phyloP scores from a whole-genome alignment of 2,888 invertebrate genomes.

The Minunthozetes semirufus region DNA sequence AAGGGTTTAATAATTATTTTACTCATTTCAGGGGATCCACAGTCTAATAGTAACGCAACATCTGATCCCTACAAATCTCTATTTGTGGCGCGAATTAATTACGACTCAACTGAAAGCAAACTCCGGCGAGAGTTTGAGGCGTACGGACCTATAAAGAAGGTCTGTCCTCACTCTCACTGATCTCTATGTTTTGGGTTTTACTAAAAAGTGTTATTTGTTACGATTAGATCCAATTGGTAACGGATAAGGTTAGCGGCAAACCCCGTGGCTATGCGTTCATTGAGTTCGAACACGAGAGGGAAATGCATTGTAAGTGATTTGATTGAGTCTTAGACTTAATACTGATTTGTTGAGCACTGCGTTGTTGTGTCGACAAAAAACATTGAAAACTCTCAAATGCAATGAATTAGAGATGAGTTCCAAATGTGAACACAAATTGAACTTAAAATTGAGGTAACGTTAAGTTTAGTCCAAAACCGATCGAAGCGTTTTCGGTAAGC shows the following conservation, averaged over 20 bases:
- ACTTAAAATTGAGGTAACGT: too few relatives aligned
- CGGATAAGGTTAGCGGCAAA: slow-evolving; percentile 77
- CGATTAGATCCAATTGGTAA: slow-evolving; percentile 73
- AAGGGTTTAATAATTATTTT: slow-evolving; percentile 33
- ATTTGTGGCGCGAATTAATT: slow-evolving; percentile 94
- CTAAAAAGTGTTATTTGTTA: slow-evolving; percentile 1
- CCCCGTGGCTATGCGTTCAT: slow-evolving; percentile 99
- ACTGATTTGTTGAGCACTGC: background rate
- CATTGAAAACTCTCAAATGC: background rate
- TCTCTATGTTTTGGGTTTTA: slow-evolving; percentile 1
- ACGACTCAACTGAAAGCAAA: slow-evolving; percentile 97
- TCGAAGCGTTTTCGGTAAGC: too few relatives aligned
- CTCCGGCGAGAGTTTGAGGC: slow-evolving; percentile 94
- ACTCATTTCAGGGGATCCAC: slow-evolving; percentile 70
- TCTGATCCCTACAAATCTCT: slow-evolving; percentile 93
- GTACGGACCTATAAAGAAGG: slow-evolving; percentile 95
- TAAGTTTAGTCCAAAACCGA: too few relatives aligned
- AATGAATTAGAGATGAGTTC: too few relatives aligned
- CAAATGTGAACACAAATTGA: too few relatives aligned
- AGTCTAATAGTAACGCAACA: slow-evolving; percentile 66
- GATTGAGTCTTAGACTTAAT: slow-evolving; percentile 14
- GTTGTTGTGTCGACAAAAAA: background rate
- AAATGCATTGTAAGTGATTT: slow-evolving; percentile 94
- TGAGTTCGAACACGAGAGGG: slow-evolving; percentile 96
- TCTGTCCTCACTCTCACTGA: too few relatives aligned